These are phyloP conservation scores for Umimayanthus kanabou DNA, from an alignment of 92 coral and sea anemone species.

Conservation along the genomic window DNA sequence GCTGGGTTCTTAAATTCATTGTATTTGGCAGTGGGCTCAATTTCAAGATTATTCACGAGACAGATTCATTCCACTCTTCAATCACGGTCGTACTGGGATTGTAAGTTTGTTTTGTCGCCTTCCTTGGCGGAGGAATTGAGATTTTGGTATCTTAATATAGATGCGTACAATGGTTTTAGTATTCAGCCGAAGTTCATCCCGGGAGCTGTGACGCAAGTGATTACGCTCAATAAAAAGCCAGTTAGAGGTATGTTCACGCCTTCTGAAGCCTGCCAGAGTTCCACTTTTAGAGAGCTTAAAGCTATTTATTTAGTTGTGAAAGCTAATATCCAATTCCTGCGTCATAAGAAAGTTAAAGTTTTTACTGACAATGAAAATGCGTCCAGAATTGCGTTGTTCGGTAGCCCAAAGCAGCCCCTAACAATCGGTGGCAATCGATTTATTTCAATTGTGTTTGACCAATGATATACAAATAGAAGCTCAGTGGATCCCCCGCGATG, in stretches of 20 bases:
- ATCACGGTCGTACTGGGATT: neutral
- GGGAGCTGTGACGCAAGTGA: conserved; percentile 29
- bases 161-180: conserved; percentile 14
- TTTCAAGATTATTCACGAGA: neutral
- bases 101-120: no score
- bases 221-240: conserved; percentile 8
- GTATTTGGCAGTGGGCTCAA: conserved; percentile 9
- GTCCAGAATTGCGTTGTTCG: conserved; percentile 31
- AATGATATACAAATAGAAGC: conserved; percentile 37
- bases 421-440: conserved; percentile 21
- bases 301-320: conserved; percentile 33
- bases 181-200: conserved; percentile 20
- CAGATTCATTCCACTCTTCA: conserved; percentile 1
- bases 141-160: conserved; percentile 30
- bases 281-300: conserved; percentile 45
- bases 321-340: neutral
- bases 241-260: conserved; percentile 33
- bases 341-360: conserved; percentile 38
- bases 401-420: conserved; percentile 43
- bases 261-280: conserved; percentile 32
- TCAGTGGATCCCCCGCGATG: conserved; percentile 44
- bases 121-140: conserved; percentile 30
- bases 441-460: conserved; percentile 41
- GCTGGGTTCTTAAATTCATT: neutral
- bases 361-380: conserved; percentile 57